Conservation (phyloP, 2,888 invertebrate species). For the Eilema caniola region DNA sequence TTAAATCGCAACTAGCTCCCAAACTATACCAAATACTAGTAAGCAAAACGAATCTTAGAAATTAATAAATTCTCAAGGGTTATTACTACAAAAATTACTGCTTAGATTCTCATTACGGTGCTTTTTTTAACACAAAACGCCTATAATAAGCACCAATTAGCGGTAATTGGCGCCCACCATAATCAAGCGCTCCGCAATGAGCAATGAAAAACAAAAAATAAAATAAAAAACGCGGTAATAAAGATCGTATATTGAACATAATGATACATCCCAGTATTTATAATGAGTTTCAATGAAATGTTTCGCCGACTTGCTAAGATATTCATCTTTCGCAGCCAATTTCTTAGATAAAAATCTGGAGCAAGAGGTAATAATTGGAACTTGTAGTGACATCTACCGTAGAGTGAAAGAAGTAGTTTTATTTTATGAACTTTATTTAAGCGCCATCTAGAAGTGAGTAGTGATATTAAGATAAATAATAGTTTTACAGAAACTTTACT, state of each 20-base stretch:
- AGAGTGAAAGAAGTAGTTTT: not conserved
- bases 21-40: conserved; percentile 31
- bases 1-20: conserved; percentile 2
- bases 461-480: not conserved
- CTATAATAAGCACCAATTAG: conserved; percentile 47
- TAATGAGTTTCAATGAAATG: conserved; percentile 54
- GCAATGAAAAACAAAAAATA: conserved; percentile 17
- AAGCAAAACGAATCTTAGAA: conserved; percentile 23
- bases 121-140: conserved; percentile 34
- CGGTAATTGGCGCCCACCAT: conserved; percentile 26
- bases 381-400: conserved; percentile 35
- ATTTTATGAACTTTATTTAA: not conserved
- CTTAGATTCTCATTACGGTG: conserved; percentile 37
- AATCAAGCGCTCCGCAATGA: conserved; percentile 25
- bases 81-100: conserved; percentile 39
- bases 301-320: conserved; percentile 57
- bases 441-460: conserved; percentile 42
- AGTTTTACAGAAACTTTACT: no score
- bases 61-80: conserved; percentile 38
- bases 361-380: conserved; percentile 20
- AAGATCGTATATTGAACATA: conserved; percentile 67
- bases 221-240: conserved; percentile 48
- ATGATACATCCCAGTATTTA: conserved; percentile 55
- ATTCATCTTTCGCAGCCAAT: conserved; percentile 54
- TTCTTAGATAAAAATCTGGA: conserved; percentile 56